Evolutionary conservation across 1,140 invertebrate genomes (phyloP), one percentile per base, ranked within the genome.

Genomic region (Drosophila persimilis): DNA sequence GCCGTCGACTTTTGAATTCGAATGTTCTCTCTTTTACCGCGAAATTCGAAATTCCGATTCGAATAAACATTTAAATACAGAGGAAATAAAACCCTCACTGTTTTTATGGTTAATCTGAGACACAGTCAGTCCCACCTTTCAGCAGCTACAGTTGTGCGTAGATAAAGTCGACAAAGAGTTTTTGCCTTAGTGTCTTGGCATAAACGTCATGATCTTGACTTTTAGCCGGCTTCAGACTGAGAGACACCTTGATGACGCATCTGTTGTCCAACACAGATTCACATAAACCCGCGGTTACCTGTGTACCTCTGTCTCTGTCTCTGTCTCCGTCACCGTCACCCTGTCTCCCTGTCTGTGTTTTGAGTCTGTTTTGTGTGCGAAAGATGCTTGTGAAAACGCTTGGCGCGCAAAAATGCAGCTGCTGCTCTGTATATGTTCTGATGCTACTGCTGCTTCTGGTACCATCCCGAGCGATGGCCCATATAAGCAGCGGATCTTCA

Each of bases 141-240:
- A 51, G 44, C 13, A 24, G 45, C 35, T 62, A 17, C 58, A 48
- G 22, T 56, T 29, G 22, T 51, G 51, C 24, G 61, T 24, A 20
- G 24, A 22, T 48, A 13, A 15, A 43, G 13, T 61, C 41, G n/a
- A 39, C 31, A 50, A 61, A 67, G 54, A 66, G 70, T 35, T 59
- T 58, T 71, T 58, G 6, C 44, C 15, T 52, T 66, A 50, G 13
- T 56, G 59, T 57, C 45, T 71, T 62, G 72, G 57, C 61, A 84
- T 85, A 72, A 67, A 62, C 66, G 77, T 81, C 73, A 85, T 88
- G 81, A 86, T 88, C 83, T 78, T 77, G 70, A 61, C 77, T 88
- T 62, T 46, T 70, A 85, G 74, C 80, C 80, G 80, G 80, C 76
- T 72, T 63, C 57, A 73, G 70, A 31, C 52, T 62, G 60, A 51